A percentile compares a stretch with the other conserved stretches of the same genome.
These are phyloP conservation scores for Lasius platythorax DNA, from an alignment of 2,888 invertebrate genomes.

Conservation along the genomic window DNA sequence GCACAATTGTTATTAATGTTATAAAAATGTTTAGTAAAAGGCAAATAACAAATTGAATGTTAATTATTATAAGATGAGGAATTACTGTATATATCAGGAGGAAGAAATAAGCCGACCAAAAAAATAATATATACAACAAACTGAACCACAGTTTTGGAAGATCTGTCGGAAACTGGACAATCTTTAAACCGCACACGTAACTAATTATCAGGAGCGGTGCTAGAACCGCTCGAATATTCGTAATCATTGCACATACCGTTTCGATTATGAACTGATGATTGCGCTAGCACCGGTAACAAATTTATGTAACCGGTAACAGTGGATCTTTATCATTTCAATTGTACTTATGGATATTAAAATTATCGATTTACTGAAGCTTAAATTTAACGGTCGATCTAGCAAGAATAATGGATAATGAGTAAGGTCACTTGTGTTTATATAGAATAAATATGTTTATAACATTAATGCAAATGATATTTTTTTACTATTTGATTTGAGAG, in stretches of 20 bases:
- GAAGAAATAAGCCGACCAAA: background rate
- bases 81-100: background rate
- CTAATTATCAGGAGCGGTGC: background rate
- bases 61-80: background rate
- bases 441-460: too few species aligned
- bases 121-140: background rate
- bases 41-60: too few species aligned
- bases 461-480: too few species aligned
- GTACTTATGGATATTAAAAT: too few species aligned
- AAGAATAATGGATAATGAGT: too few species aligned
- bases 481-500: too few species aligned
- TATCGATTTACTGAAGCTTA: too few species aligned
- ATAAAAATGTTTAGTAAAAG: too few species aligned
- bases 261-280: background rate
- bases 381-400: too few species aligned
- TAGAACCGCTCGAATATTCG: background rate
- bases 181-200: background rate
- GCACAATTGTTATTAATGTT: background rate
- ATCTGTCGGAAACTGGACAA: background rate
- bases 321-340: background rate
- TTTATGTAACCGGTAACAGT: too few species aligned
- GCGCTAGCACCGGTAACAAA: too few species aligned
- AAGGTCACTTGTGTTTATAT: background rate
- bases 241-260: background rate
- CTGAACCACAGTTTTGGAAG: background rate